Evolutionary conservation across 2,888 invertebrate genomes (phyloP), one percentile per base, ranked within the genome.

Genomic region (Sialis fuliginosa): DNA sequence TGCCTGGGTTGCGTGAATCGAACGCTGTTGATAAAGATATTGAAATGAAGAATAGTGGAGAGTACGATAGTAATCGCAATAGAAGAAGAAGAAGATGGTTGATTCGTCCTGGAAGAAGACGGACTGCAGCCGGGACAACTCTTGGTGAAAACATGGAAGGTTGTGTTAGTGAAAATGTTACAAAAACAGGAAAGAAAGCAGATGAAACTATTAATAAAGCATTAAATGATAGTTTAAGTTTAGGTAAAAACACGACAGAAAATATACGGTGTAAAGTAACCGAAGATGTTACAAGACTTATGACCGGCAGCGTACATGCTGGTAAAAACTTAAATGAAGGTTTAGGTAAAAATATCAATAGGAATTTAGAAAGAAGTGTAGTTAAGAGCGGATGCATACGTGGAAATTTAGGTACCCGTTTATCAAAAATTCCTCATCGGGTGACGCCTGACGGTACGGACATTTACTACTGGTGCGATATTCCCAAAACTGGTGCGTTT

Each of bases 381-480:
- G 37, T 47, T 9, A 45, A 70, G 53, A 69, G 69, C 42, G 74
- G 69, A 60, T 70, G 69, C 57, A 73, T 74, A 53, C 63, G 65
- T 52, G 58, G 56, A 50, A 58, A 58, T 48, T 40, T 47, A 35
- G 62, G 61, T 49, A 57, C 54, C 39, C 41, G 50, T 44, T 52
- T 49, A 30, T 55, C 51, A 34, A 57, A 55, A 51, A 56, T 54
- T 48, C 85, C 85, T 49, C 81, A 79, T 61, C 74, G 84, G 53
- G 74, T 77, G 57, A 84, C 86, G 48, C 79, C 85, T 32, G 87
- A 88, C 67, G 87, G 87, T 56, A 87, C 87, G 51, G 78, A 79
- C 61, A 79, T 87, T 61, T 84, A 81, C 72, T 87, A 87, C 70
- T 86, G 87, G 85, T 87, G 87, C 70, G 86, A 87, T 69, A 65